Evolutionary conservation across 2,888 invertebrate genomes (phyloP), one percentile per base, ranked within the genome.

Genomic region (Melanostoma mellinum): DNA sequence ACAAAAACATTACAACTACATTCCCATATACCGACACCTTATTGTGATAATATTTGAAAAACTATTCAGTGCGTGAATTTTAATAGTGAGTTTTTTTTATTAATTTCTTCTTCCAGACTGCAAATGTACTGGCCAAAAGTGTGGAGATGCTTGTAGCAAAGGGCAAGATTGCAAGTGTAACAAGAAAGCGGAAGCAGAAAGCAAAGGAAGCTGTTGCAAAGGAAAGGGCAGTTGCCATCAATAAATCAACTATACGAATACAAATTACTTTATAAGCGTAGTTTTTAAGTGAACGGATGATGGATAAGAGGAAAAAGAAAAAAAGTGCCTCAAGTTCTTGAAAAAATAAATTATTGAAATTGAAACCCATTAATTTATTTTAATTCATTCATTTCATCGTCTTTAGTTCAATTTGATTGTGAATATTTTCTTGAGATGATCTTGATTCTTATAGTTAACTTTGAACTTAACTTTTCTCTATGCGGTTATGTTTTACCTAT

Each of bases 61-160:
- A 9, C 20, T 20, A 20, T 20, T 20, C 20, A 20, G 20, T 20
- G 20, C 20, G 20, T 46, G 10, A 1, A 36, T 50, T 38, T 33
- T 36, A 30, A 58, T 44, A 55, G 9, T 53, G 53, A 53, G n/a
- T 52, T 48, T 20, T 35, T 10, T 61, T 52, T 6, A 4, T 52
- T 6, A 4, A 3, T 40, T 71, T 38, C 30, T 2, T 53, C n/a
- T 67, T 77, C 1, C 3, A 84, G 82, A 74, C 63, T 84, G 82
- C 58, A 84, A 84, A 65, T 84, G 82, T 68, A 20, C 74, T 20
- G 6, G 63, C n/a, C 69, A 74, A 53, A 73, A 74, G 32, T 74
- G 78, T 38, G 84, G 69, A 4, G 58, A 75, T 33, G 6, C n/a
- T 8, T 79, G 84, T 30, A 42, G 44, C 9, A 78, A 82, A 32